Conservation (phyloP, 2,113 vertebrate species). For the Microtus pennsylvanicus region DNA sequence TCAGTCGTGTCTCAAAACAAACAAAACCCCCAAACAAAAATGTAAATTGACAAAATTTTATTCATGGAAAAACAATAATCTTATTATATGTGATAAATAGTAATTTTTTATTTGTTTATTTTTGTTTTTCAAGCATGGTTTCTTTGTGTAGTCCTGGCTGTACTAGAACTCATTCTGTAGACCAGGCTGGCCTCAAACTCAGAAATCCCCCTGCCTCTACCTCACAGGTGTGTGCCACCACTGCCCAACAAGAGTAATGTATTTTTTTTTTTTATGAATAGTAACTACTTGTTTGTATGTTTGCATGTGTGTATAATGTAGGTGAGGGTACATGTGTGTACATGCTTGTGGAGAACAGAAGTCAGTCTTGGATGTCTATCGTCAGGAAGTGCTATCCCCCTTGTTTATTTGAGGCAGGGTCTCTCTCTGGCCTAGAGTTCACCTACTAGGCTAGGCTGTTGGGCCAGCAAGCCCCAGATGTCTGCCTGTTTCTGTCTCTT, state of each 20-base stretch:
- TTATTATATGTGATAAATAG: neutral
- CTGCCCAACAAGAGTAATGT: neutral
- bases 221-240: neutral
- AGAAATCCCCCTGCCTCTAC: neutral
- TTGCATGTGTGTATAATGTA: neutral
- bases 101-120: neutral
- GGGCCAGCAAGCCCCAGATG: neutral
- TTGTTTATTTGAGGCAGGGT: neutral
- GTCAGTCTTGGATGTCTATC: neutral
- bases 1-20: neutral
- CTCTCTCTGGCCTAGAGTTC: neutral
- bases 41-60: neutral
- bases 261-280: constrained; percentile 6
- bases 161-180: neutral
- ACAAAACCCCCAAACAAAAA: neutral
- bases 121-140: neutral
- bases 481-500: neutral
- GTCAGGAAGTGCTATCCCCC: neutral
- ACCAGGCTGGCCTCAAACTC: neutral
- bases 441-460: neutral
- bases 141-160: neutral
- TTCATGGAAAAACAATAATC: neutral
- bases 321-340: neutral
- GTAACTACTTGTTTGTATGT: neutral
- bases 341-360: neutral